Conservation (phyloP, 2,888 invertebrate species). For the Bugulina stolonifera region DNA sequence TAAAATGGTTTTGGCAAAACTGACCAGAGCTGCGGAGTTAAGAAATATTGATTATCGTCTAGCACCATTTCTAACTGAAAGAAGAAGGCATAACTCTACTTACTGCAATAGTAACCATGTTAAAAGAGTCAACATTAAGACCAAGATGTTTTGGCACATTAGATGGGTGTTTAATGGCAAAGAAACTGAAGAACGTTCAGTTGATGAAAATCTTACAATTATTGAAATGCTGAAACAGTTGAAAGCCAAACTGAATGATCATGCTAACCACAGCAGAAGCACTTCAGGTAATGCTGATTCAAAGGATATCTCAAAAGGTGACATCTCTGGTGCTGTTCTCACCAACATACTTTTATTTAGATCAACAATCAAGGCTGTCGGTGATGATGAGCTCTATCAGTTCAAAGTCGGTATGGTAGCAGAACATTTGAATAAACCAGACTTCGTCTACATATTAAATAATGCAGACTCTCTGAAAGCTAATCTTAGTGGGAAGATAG, state of each 20-base stretch:
- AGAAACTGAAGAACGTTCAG: not conserved
- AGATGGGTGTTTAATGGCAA: not conserved
- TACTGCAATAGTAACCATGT: not conserved
- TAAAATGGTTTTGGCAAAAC: not conserved
- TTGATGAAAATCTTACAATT: not conserved
- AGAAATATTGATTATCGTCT: not conserved
- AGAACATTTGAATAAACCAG: not conserved
- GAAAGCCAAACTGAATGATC: not conserved
- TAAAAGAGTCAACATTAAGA: not conserved
- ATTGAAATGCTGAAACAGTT: not conserved
- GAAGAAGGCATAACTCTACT: not conserved
- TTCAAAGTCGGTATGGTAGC: not conserved
- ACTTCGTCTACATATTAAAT: not conserved
- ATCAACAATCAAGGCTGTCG: not conserved
- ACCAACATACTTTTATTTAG: not conserved
- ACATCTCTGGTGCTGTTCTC: not conserved
- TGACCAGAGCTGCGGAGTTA: not conserved
- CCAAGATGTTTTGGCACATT: conserved; percentile 25
- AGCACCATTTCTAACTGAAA: not conserved
- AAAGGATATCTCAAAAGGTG: not conserved
- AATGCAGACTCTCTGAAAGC: not conserved
- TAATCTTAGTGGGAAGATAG: not conserved
- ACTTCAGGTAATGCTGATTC: not conserved
- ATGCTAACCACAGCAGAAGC: not conserved
- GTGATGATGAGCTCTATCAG: no score